Base-by-base conservation (phyloP, 2,797 vertebrate species). In the Acropternis orthonyx region DNA sequence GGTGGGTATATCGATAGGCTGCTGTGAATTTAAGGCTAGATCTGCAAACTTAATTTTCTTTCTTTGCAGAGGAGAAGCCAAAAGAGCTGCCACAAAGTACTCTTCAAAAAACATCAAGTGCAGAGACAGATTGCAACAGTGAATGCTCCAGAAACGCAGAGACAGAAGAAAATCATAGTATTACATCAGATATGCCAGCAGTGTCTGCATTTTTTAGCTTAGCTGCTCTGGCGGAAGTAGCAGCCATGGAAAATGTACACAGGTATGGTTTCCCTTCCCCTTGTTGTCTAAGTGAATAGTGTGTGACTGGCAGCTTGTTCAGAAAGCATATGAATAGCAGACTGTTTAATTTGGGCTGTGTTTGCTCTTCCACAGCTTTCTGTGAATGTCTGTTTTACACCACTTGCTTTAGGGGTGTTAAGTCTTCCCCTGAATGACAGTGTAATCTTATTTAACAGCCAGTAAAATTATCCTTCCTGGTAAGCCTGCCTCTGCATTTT, bases 241-340 rank as follows among this genome's bases (percentile, higher is more conserved):
- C 99, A 39, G 99, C 99, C 97, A 99, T 99, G 99, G 99, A 99
- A 97, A 99, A 99, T 6, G 98, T 98, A 96, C 99, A 99, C 98
- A 99, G 99, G 99, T 99, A 85, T 44, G 69, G 44, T 66, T 65
- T 83, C 62, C 49, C 78, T 77, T 59, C 3, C 6, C 37, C 9
- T n/a, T 67, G 10, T 54, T 55, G 10, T 34, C 58, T 46, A n/a
- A 92, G 30, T 41, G 23, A 46, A 36, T 24, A 71, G 48, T 6
- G 6, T 22, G 59, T 56, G 43, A 6, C 48, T 61, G 56, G 22
- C 34, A 66, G 8, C 27, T 73, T 78, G 7, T 46, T 58, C 12
- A 39, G 62, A 76, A 8, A 36, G 67, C 62, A 34, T 16, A 23
- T 63, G 19, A 79, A 85, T 48, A 85, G 80, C 78, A 46, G 36